Evolutionary conservation across 1,140 invertebrate genomes (phyloP).

Genomic region (Oedothorax gibbosus): DNA sequence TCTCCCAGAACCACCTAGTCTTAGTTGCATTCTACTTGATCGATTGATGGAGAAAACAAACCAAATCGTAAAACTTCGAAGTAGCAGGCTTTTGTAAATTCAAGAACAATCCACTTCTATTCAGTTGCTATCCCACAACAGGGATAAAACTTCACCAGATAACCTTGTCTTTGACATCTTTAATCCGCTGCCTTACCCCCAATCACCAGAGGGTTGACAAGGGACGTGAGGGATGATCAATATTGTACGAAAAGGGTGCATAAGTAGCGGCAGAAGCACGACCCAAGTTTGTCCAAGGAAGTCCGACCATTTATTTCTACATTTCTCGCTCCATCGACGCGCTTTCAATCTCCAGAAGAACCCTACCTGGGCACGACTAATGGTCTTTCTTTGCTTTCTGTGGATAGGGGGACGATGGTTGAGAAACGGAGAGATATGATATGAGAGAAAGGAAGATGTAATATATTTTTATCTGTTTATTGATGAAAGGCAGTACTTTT

Average conservation of each 20-base stretch:
- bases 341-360: too few relatives aligned
- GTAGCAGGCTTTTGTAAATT: too few relatives aligned
- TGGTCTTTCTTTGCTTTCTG: conserved; percentile 10
- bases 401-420: background rate
- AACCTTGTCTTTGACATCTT: too few relatives aligned
- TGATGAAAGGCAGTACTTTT: background rate
- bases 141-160: too few relatives aligned
- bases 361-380: conserved; percentile 1
- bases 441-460: background rate
- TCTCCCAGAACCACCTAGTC: too few relatives aligned
- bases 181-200: conserved; percentile 13
- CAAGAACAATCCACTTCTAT: too few relatives aligned
- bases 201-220: background rate
- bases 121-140: too few relatives aligned
- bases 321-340: conserved; percentile 55
- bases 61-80: too few relatives aligned
- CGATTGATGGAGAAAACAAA: too few relatives aligned
- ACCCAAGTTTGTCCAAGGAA: conserved; percentile 51
- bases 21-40: too few relatives aligned
- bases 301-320: conserved; percentile 58
- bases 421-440: background rate
- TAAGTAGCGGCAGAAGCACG: conserved; percentile 59
- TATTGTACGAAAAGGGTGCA: conserved; percentile 55
- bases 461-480: background rate
- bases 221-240: conserved; percentile 40